These are phyloP conservation scores for Okapia johnstoni DNA, from an alignment of 2,113 vertebrate species.

Conservation along the genomic window DNA sequence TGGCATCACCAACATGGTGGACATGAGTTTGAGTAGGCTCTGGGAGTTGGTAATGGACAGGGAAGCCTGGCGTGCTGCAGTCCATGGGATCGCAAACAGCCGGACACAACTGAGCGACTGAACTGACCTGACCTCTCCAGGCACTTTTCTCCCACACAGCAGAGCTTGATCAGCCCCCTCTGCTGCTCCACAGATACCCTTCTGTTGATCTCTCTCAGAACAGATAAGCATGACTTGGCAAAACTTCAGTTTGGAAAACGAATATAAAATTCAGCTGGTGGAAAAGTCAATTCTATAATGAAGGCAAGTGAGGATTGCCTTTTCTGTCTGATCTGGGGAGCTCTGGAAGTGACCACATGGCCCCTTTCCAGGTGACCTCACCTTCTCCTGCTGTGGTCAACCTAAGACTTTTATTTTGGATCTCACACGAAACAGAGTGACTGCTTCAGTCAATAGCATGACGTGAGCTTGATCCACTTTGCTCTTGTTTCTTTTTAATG, in stretches of 20 bases:
- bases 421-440: not conserved
- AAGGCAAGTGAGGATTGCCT: not conserved
- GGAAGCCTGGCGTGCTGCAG: not conserved
- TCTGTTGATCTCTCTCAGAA: not conserved
- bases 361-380: too few species aligned
- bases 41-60: not conserved
- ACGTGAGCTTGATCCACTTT: not conserved
- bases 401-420: not conserved
- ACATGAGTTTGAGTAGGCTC: not conserved
- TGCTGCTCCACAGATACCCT: not conserved
- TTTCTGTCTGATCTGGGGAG: not conserved
- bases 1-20: not conserved
- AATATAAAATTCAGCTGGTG: not conserved
- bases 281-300: not conserved
- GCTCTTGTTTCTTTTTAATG: not conserved
- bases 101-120: accelerated
- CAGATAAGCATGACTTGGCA: not conserved
- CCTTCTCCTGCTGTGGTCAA: not conserved
- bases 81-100: not conserved
- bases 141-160: not conserved
- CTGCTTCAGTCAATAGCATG: not conserved
- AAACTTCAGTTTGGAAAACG: not conserved
- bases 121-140: not conserved
- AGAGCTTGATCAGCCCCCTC: not conserved
- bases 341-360: not conserved